Base-by-base conservation (phyloP, 2,888 invertebrate genomes). In the Adineta ricciae region DNA sequence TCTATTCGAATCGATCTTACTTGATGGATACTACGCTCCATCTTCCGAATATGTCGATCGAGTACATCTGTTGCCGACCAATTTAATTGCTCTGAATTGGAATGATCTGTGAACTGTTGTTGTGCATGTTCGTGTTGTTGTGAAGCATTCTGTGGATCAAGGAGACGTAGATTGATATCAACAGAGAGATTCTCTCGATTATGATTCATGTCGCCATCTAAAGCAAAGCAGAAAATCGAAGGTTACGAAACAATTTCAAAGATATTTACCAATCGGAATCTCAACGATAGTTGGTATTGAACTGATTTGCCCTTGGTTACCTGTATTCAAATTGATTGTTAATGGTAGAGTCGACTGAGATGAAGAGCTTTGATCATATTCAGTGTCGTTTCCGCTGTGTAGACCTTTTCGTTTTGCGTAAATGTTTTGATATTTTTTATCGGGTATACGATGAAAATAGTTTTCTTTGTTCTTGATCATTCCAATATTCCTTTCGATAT, bases 391-490 rank as follows among this genome's bases (percentile, higher is more conserved):
- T 7, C 21, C 41, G n/a, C 24, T 19, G 2, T 21, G 24, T 8
- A 78, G 9, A 78, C 41, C 41, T 78, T 73, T 38, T 38, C 73
- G 4, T 73, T 73, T 36, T 5, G 38, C 9, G 38, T 73, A 36
- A 1, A 24, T 16, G 1, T 78, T 41, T 84, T 85, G 84, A 50
- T 85, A 85, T 85, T 83, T 83, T 84, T 72, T 49, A 19, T 24
- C 78, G 32, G 85, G 84, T n/a, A 78, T 78, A 21, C 85, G 72
- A 38, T 85, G 73, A 83, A n/a, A 56, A 46, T 84, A 78, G 56
- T 85, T 85, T 50, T 85, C 85, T 78, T 85, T 85, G 36, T 85
- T 85, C 41, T 73, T 27, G 21, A 84, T 84, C 38, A 73, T 54
- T 1, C 83, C 85, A 41, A 78, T 85, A 83, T 85, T 78, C 78